Conservation (phyloP, 1,140 invertebrate genomes). For the Linepithema humile region DNA sequence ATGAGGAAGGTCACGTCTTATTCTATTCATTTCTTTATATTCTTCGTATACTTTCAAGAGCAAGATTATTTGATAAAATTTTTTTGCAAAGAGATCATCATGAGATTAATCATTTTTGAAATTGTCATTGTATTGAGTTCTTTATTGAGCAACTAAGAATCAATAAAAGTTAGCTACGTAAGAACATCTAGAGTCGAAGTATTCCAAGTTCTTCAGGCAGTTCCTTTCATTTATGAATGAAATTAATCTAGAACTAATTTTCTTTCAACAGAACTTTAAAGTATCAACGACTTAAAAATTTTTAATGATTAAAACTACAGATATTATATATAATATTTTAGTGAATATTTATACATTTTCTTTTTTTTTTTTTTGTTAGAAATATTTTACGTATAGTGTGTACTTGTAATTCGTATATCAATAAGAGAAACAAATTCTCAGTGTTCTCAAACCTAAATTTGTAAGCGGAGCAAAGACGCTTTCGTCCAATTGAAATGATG, state of each 20-base stretch:
- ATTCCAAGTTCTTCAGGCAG: not conserved
- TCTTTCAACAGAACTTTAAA: not conserved
- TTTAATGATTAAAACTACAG: not conserved
- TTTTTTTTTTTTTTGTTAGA: not conserved
- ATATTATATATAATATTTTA: not conserved
- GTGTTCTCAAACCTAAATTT: not conserved
- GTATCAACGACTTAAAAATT: not conserved
- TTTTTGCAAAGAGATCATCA: constrained; percentile 68
- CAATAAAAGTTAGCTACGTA: constrained; percentile 80
- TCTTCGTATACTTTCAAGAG: constrained; percentile 75
- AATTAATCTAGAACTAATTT: constrained; percentile 31
- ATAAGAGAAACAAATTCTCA: not conserved
- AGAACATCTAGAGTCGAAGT: constrained; percentile 71
- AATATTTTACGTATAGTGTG: not conserved
- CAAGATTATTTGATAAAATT: constrained; percentile 70
- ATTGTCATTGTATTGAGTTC: constrained; percentile 47
- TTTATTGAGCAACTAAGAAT: constrained; percentile 65
- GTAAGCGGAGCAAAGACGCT: not conserved
- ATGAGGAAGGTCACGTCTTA: not conserved
- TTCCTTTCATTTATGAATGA: not conserved
- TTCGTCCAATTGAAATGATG: constrained; percentile 21
- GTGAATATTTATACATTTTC: not conserved
- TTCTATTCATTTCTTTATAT: constrained; percentile 51
- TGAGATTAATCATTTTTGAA: constrained; percentile 65
- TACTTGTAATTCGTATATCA: not conserved